Evolutionary conservation across 2,888 invertebrate species (phyloP), one percentile per base, ranked within the genome.

Genomic region (Lordiphosa andalusiaca): DNA sequence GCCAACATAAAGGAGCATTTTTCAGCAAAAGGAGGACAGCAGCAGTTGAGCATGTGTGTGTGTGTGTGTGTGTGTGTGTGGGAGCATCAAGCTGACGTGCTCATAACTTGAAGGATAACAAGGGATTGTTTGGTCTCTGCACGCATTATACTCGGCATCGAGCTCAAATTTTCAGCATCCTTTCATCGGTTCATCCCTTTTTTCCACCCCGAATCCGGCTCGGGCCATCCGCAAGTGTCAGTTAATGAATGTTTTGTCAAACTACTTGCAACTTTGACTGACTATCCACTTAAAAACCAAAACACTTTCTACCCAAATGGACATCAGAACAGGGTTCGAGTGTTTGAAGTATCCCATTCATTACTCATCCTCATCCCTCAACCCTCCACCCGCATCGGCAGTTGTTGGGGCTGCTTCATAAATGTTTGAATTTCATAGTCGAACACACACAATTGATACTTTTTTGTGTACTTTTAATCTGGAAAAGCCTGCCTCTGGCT

Each of bases 171-270:
- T 16, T 21, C 16, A 39, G 36, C 52, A n/a, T 30, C 16, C 40
- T 30, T 71, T 71, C 72, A 64, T 70, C 73, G 58, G 63, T 67
- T 58, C 49, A 19, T 50, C 50, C 50, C 25, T 33, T 39, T 21
- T 19, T 30, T 12, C 38, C 25, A 23, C 19, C 12, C 23, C 46
- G 7, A 30, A 49, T 19, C 30, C 38, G 7, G 6, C 6, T 38
- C 39, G 7, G 42, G 44, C 52, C 55, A 54, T 51, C 62, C 63
- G 59, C 62, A 74, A 74, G 75, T 73, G 73, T 72, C 73, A 71
- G 72, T 70, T 74, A 74, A 74, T 74, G 75, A 74, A 74, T 75
- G 75, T 74, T 74, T 72, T 74, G 72, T 67, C 75, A 72, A 68
- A 72, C 61, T 53, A 50, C 65, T 65, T 56, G 58, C 57, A 71